Evolutionary conservation across 2,113 vertebrate species (phyloP).

Genomic region (Aspiorhynchus laticeps): DNA sequence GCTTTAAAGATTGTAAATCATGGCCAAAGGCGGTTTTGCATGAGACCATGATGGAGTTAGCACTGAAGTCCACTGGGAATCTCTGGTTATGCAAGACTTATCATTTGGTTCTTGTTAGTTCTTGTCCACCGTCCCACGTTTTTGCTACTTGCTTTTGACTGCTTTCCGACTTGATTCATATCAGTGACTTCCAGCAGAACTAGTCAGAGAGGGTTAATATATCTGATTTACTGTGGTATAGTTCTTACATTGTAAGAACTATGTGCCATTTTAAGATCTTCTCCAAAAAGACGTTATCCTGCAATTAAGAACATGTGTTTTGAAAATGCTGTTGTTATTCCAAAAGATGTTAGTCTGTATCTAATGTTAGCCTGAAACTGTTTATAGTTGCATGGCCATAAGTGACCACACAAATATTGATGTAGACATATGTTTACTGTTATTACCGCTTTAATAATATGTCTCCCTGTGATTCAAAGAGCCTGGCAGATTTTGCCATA

Average conservation of each 20-base stretch:
- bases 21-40: neutral
- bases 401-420: slow-evolving; percentile 6
- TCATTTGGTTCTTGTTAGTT: slow-evolving; percentile 23
- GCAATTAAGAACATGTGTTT: neutral
- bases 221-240: neutral
- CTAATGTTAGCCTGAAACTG: neutral
- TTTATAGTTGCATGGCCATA: neutral
- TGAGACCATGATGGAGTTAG: neutral
- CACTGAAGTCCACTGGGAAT: neutral
- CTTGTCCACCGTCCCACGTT: neutral
- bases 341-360: neutral
- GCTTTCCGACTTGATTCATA: neutral
- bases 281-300: neutral
- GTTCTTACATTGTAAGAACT: neutral
- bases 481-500: neutral
- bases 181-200: neutral
- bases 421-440: neutral
- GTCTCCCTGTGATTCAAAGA: neutral
- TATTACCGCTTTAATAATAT: neutral
- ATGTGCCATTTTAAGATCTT: neutral
- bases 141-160: neutral
- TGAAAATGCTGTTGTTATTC: neutral
- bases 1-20: neutral
- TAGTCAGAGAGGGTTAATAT: neutral
- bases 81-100: neutral